A percentile compares a stretch with the other conserved stretches of the same genome.
These are phyloP conservation scores for Sebastes dallii DNA, from an alignment of 2,797 vertebrate genomes.

Conservation along the genomic window DNA sequence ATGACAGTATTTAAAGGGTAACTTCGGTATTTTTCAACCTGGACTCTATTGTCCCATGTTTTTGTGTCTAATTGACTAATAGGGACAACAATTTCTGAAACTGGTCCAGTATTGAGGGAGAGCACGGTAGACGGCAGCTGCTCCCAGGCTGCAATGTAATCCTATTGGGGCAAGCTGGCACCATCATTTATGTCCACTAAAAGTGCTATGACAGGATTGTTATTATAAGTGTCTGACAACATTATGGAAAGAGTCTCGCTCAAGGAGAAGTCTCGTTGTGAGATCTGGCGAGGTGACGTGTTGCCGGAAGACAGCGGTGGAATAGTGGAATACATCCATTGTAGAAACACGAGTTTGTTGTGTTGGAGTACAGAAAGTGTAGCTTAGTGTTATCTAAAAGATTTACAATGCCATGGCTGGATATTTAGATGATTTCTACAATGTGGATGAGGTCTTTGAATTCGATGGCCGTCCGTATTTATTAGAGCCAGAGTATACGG, in stretches of 20 bases:
- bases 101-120: neutral
- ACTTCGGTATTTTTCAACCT: no score
- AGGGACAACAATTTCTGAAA: neutral
- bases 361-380: neutral
- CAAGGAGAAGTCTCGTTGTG: neutral
- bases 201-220: neutral
- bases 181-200: neutral
- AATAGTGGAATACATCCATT: neutral
- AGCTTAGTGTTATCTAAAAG: no score
- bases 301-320: neutral
- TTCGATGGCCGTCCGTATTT: no score
- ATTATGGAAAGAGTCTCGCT: neutral
- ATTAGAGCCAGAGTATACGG: no score
- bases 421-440: no score
- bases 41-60: neutral
- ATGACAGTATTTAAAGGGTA: neutral
- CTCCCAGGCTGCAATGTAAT: neutral
- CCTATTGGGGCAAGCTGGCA: neutral
- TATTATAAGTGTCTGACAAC: neutral
- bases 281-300: neutral
- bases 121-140: neutral
- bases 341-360: neutral
- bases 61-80: neutral
- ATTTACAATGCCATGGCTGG: no score
- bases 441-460: no score